phyloP scores from a whole-genome alignment of 2,888 invertebrate species.

The Sphaerophoria taeniata region DNA sequence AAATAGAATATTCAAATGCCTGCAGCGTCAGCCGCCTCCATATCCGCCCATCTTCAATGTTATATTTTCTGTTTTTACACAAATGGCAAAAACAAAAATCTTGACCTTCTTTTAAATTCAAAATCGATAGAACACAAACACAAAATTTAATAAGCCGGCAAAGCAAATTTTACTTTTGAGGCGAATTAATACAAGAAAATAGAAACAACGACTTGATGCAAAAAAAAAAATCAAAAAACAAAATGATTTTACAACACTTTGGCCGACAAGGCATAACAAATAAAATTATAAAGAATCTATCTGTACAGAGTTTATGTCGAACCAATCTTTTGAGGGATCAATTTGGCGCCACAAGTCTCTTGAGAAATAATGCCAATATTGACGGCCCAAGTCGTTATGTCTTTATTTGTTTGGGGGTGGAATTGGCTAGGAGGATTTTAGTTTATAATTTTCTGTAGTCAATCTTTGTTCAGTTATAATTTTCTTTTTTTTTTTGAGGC shows the following conservation, averaged over 20 bases:
- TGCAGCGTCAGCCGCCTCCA: conserved; percentile 1
- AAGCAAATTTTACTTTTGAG: conserved; percentile 38
- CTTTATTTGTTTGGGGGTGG: too few species aligned
- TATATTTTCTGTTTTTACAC: too few species aligned
- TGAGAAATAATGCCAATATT: too few species aligned
- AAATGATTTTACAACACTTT: conserved; percentile 36
- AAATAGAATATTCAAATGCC: conserved; percentile 5
- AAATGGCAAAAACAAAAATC: conserved; percentile 9
- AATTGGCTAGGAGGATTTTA: too few species aligned
- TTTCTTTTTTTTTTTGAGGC: too few species aligned
- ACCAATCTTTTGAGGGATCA: conserved; percentile 25
- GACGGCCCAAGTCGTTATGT: too few species aligned
- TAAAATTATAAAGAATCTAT: not conserved
- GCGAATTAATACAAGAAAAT: conserved; percentile 3
- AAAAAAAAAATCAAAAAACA: not conserved
- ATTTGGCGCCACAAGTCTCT: conserved; percentile 31
- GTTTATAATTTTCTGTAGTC: too few species aligned
- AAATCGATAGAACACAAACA: conserved; percentile 30
- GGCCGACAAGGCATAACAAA: conserved; percentile 10
- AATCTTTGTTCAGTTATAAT: too few species aligned
- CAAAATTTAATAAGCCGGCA: not conserved
- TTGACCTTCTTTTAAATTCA: conserved; percentile 33
- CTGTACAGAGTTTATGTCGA: not conserved
- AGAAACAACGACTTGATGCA: not conserved
- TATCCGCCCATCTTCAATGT: too few species aligned